These are phyloP conservation scores for Nudaria mundana DNA, from an alignment of 2,888 invertebrate genomes.

Conservation along the genomic window DNA sequence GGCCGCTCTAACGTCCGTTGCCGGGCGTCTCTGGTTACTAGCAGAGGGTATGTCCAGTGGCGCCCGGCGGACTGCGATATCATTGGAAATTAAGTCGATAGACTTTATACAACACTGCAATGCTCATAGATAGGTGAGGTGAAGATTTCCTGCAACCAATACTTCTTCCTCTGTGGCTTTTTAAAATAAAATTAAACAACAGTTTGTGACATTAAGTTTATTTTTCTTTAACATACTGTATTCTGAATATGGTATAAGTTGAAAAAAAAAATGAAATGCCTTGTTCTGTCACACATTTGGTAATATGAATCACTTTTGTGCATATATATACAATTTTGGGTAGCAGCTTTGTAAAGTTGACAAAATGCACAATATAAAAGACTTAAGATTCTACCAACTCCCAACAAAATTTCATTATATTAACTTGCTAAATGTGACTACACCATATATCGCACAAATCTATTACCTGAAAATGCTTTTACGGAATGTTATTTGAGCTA, in stretches of 20 bases:
- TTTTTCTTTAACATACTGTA: constrained; percentile 31
- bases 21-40: too few relatives aligned
- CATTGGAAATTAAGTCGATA: too few relatives aligned
- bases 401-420: constrained; percentile 11
- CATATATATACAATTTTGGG: constrained; percentile 30
- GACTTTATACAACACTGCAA: too few relatives aligned
- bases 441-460: constrained; percentile 25
- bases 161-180: too few relatives aligned
- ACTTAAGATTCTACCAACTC: constrained; percentile 14
- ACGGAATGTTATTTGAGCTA: constrained; percentile 28
- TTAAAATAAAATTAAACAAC: constrained; percentile 21
- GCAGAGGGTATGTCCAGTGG: too few relatives aligned
- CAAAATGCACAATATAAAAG: constrained; percentile 10
- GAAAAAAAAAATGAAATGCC: constrained; percentile 43
- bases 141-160: too few relatives aligned
- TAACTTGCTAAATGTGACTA: constrained; percentile 26
- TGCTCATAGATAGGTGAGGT: too few relatives aligned
- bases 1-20: too few relatives aligned
- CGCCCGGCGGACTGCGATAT: too few relatives aligned
- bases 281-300: constrained; percentile 32
- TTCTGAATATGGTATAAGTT: constrained; percentile 3
- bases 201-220: constrained; percentile 45
- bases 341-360: constrained; percentile 11
- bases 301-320: constrained; percentile 20
- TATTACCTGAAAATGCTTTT: constrained; percentile 25